phyloP scores from a whole-genome alignment of 2,113 vertebrate species.

The Pangasianodon gigas region DNA sequence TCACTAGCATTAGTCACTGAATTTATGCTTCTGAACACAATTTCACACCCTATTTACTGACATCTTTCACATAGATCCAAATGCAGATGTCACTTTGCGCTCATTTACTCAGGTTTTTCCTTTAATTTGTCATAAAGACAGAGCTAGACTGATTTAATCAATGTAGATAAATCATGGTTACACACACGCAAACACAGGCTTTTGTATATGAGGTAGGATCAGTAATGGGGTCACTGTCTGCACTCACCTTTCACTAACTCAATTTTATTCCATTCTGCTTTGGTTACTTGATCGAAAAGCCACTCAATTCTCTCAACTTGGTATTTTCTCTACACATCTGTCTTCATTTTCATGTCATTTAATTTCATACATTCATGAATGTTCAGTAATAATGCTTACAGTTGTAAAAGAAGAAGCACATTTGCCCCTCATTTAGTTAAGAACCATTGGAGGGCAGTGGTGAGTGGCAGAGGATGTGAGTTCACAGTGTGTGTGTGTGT shows the following conservation, averaged over 20 bases:
- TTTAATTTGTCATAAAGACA: background rate
- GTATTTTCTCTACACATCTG: background rate
- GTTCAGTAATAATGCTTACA: background rate
- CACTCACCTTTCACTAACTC: background rate
- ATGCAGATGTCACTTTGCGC: background rate
- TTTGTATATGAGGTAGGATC: background rate
- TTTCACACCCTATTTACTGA: background rate
- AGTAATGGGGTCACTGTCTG: background rate
- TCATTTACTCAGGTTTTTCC: background rate
- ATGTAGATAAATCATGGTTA: background rate
- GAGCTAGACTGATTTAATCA: background rate
- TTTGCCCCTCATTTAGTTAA: background rate
- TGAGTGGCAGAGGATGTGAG: background rate
- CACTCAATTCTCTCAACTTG: background rate
- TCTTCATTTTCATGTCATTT: background rate
- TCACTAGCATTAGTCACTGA: background rate
- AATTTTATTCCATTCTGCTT: background rate
- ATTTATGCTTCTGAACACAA: background rate
- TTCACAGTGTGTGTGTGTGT: background rate
- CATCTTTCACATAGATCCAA: background rate
- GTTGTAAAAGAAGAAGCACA: background rate
- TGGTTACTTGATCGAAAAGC: background rate
- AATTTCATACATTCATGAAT: background rate
- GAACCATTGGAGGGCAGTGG: conserved; percentile 35
- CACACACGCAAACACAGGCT: background rate